Base-by-base conservation (phyloP, 1,140 invertebrate species). In the Cylas formicarius region DNA sequence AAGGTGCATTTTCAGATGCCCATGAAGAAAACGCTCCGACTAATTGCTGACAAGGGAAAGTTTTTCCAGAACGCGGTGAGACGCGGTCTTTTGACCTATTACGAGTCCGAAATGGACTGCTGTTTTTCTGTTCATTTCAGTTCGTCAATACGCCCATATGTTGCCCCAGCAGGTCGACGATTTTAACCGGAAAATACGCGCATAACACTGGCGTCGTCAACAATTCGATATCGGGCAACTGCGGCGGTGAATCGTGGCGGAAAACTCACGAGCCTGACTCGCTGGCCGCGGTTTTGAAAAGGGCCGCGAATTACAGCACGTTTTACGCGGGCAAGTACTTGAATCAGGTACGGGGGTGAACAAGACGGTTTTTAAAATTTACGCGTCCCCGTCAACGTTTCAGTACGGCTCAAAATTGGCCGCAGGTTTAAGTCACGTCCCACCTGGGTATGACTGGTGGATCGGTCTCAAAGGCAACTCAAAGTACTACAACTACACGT, bases 311-410 rank as follows among this genome's bases (percentile, higher is more conserved):
- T 2, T 90, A 90, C 60, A 72, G 59, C 7, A 90, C 86, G 0
- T 90, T 90, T 60, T 90, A 85, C 63, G 84, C 82, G 57, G 87
- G 87, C 29, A 91, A 90, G 72, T 90, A 90, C 71, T 69, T 90
- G 40, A 90, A 91, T 68, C 67, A 81, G 69, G 84, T 86, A 48
- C 26, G 18, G 14, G n/a, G 16, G 31, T 48, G 43, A 17, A 24
- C 31, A 16, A 34, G 21, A 21, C 37, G 9, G 23, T 13, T 46
- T 43, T 7, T 40, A 11, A 22, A 36, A 18, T 39, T 36, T 32
- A 13, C 24, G 10, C 10, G 9, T 20, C 10, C 10, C 18, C 28
- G 2, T 24, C 13, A 18, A 21, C 17, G 29, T 54, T 56, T 41
- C 56, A 88, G 78, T 89, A 86, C 64, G 78, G 82, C 2, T 44